These are phyloP conservation scores for Drymodes brunneopygia DNA, from an alignment of 2,113 vertebrate genomes.

Conservation along the genomic window DNA sequence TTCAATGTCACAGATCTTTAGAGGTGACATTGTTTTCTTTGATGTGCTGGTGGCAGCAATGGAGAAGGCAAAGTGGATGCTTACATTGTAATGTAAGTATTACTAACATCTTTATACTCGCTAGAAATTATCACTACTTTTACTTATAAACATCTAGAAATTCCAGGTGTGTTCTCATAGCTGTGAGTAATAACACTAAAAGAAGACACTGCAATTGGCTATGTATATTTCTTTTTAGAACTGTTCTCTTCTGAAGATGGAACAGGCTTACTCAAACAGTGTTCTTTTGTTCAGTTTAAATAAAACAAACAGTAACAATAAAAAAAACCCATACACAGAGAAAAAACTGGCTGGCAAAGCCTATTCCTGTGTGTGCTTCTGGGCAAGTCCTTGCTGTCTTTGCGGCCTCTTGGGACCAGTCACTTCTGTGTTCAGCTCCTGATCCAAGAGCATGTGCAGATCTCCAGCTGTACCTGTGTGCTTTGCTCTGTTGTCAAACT, in stretches of 20 bases:
- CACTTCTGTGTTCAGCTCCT: background rate
- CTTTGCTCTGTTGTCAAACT: background rate
- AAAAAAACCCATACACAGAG: background rate
- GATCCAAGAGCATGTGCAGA: accelerated
- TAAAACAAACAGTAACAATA: background rate
- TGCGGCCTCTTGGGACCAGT: background rate
- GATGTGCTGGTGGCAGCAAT: background rate
- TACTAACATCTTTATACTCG: background rate
- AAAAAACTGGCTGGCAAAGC: background rate
- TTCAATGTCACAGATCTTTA: background rate
- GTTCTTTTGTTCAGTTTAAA: background rate
- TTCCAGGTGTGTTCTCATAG: background rate
- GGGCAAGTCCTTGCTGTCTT: background rate
- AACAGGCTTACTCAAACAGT: background rate
- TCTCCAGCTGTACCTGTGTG: background rate
- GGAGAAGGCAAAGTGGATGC: background rate
- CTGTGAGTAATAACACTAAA: background rate
- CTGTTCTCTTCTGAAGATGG: background rate
- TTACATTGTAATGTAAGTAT: background rate
- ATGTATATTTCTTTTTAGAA: background rate
- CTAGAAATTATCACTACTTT: background rate
- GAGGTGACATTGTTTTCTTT: background rate
- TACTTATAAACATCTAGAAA: background rate
- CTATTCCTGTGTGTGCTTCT: background rate
- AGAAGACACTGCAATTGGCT: background rate